Percentiles rank a stretch among this genome's conserved stretches.
phyloP scores from a whole-genome alignment of 2,113 vertebrate species.

The Corythaixoides concolor region DNA sequence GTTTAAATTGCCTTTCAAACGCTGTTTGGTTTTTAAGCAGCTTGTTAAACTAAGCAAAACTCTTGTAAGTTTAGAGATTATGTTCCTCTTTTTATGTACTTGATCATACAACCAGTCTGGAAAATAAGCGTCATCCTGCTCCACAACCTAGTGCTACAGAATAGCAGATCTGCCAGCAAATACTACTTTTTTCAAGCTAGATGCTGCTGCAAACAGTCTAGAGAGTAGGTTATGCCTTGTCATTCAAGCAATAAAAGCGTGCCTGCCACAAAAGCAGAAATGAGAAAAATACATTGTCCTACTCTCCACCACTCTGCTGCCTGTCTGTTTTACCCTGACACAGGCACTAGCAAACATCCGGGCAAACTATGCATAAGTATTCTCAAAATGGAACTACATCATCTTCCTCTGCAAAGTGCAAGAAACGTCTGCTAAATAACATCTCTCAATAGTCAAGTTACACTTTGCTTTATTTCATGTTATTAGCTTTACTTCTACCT shows the following conservation, averaged over 20 bases:
- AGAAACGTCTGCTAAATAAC: background rate
- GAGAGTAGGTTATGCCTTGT: background rate
- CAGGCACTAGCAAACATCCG: background rate
- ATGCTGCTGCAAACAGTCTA: background rate
- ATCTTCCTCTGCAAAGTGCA: background rate
- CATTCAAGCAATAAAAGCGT: background rate
- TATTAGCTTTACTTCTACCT: constrained; percentile 8
- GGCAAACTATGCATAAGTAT: background rate
- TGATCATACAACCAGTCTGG: background rate
- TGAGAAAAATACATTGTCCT: background rate
- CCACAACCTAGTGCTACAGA: background rate
- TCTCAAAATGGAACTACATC: background rate
- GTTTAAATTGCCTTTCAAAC: background rate
- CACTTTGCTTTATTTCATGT: background rate
- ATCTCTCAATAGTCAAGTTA: background rate
- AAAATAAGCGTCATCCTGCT: background rate
- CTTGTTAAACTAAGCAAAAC: background rate
- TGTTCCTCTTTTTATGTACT: background rate
- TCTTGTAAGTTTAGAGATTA: background rate
- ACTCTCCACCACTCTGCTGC: background rate
- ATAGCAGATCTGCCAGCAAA: background rate
- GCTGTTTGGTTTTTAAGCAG: background rate
- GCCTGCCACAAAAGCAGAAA: background rate
- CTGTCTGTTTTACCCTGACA: background rate
- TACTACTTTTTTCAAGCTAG: background rate